phyloP scores from a whole-genome alignment of 2,888 invertebrate species.

The Xestia ashworthii region DNA sequence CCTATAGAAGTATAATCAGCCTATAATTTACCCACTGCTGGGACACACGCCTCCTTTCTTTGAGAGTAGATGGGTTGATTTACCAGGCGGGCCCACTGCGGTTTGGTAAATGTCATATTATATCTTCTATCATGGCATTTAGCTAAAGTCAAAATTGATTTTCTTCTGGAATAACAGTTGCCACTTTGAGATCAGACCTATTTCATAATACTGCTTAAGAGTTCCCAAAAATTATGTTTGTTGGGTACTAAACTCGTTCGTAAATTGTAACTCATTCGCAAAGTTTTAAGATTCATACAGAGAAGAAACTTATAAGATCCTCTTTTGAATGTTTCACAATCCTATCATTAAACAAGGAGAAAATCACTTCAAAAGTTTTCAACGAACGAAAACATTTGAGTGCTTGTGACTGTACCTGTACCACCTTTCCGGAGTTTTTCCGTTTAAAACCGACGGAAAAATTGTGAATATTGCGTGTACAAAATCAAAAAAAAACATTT shows the following conservation, averaged over 20 bases:
- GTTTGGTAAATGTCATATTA: too few species aligned
- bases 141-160: neutral
- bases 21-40: neutral
- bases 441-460: neutral
- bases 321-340: neutral
- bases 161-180: neutral
- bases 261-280: neutral
- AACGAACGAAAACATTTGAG: neutral
- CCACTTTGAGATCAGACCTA: too few species aligned
- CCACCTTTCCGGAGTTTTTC: neutral
- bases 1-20: neutral
- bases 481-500: conserved; percentile 16
- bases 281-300: neutral
- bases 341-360: neutral
- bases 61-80: neutral
- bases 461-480: conserved; percentile 18
- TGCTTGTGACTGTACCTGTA: neutral
- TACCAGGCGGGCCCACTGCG: neutral
- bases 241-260: too few species aligned
- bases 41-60: neutral
- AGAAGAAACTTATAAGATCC: neutral
- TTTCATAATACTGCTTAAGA: too few species aligned
- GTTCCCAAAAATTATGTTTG: too few species aligned
- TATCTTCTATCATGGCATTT: too few species aligned
- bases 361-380: neutral